Base-by-base conservation (phyloP, 1,140 invertebrate genomes). In the Papilio polyxenes region DNA sequence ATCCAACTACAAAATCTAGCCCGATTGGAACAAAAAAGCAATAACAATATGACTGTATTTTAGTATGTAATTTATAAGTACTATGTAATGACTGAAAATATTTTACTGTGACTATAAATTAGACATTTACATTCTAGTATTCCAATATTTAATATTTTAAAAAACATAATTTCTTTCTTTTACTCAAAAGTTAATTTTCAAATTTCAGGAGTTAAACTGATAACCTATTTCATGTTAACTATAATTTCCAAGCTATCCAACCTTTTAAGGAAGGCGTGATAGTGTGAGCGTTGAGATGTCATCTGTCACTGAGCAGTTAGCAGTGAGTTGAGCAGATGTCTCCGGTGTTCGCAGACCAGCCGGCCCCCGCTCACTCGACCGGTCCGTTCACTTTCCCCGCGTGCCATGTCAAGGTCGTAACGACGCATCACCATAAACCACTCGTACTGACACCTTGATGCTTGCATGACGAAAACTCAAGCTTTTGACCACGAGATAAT, bases 321-420 rank as follows among this genome's bases (percentile, higher is more conserved):
- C 17, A 59, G 77, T 81, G 82, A 62, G 62, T 65, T 65, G 37
- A 59, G 56, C 65, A 37, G 23, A 37, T 31, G 65, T 69, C 23
- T 65, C 78, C 15, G 75, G 74, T 80, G 75, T 65, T 44, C 83
- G 81, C 65, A 59, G 56, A 69, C 65, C 65, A 23, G 65, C 86
- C 75, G 75, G 88, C 88, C 87, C 87, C 83, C 82, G 78, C 80
- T 94, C 92, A 88, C 88, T 82, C 88, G 92, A 92, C 91, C 88
- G 86, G 92, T 92, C 88, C 74, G 89, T 90, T 92, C 91, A 93
- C 92, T 94, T 94, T 94, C 92, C 87, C 90, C 82, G 82, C 84
- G 82, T 11, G 59, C 15, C 88, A 88, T 92, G 92, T 93, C 92
- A 94, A 94, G 92, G 92, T 94, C 91, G 89, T 69, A 82, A 65